Conservation (phyloP, 1,140 invertebrate species). For the Hylyphantes graminicola region DNA sequence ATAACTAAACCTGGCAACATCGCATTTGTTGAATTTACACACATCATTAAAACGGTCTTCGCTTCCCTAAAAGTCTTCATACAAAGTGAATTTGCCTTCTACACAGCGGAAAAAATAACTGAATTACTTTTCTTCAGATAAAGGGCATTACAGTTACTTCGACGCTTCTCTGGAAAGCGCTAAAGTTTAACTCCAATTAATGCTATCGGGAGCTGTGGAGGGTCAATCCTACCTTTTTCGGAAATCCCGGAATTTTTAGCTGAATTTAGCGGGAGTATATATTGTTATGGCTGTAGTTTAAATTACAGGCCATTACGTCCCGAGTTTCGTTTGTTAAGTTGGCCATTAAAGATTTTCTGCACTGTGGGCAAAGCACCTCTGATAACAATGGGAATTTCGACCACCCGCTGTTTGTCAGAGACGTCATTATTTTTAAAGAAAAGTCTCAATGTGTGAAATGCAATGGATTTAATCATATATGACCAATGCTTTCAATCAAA, state of each 20-base stretch:
- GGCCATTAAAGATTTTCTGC: constrained; percentile 35
- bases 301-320: constrained; percentile 42
- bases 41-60: constrained; percentile 11
- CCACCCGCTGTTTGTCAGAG: constrained; percentile 31
- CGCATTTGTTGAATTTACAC: neutral
- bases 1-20: too few species aligned
- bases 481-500: too few species aligned
- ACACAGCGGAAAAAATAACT: constrained; percentile 1
- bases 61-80: too few species aligned
- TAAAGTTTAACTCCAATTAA: constrained; percentile 57
- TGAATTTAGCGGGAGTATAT: constrained; percentile 26
- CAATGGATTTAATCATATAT: too few species aligned
- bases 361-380: constrained; percentile 29
- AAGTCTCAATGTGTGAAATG: too few species aligned
- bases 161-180: neutral
- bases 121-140: neutral
- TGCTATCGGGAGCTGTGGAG: constrained; percentile 25
- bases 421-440: constrained; percentile 14
- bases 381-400: constrained; percentile 32
- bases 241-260: constrained; percentile 35
- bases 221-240: constrained; percentile 9
- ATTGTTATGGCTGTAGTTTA: constrained; percentile 45
- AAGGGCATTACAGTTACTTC: neutral
- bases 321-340: constrained; percentile 16
- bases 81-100: too few species aligned